Base-by-base conservation (phyloP, 2,888 invertebrate genomes). In the Callyntrura guangdongensis region DNA sequence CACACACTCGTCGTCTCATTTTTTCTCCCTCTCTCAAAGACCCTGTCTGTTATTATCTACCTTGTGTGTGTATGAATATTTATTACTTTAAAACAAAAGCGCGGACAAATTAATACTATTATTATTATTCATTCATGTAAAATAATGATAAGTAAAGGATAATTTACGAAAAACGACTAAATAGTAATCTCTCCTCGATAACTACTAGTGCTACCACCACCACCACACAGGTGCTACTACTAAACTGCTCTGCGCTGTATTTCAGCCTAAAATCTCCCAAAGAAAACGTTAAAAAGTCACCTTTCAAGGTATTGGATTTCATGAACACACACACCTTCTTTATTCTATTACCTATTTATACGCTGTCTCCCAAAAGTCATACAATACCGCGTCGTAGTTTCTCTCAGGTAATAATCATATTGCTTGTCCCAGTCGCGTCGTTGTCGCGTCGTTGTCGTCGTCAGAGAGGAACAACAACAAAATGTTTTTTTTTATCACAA, bases 221-320 rank as follows among this genome's bases (percentile, higher is more conserved):
- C 59, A 59, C 2, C 17, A 17, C 59, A 53, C n/a, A 25, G 20
- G 36, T 36, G 36, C 36, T 36, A 6, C 49, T 53, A 17, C 49
- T 36, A 47, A 49, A 36, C 36, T 36, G 6, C 36, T 36, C 36
- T 36, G 36, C 36, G 3, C 3, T 36, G 36, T 36, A 36, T 36
- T 36, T 2, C 3, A 36, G 36, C n/a, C n/a, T n/a, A 36, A 4
- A 6, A 36, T 36, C 36, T 36, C 36, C 36, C 36, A 36, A 36
- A 61, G 14, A 69, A 14, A 36, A 72, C 17, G 36, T 36, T 45
- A 9, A 84, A 82, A 82, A 82, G 61, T 61, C 69, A 25, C 61
- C 79, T 88, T 88, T 88, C 88, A 88, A 82, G 88, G 88, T 88
- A 88, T 88, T 27, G 22, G 20, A 82, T 88, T 82, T 82, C 88